A percentile compares a stretch with the other conserved stretches of the same genome.
phyloP scores from a whole-genome alignment of 2,113 vertebrate species.

The Rhinoptilus africanus region DNA sequence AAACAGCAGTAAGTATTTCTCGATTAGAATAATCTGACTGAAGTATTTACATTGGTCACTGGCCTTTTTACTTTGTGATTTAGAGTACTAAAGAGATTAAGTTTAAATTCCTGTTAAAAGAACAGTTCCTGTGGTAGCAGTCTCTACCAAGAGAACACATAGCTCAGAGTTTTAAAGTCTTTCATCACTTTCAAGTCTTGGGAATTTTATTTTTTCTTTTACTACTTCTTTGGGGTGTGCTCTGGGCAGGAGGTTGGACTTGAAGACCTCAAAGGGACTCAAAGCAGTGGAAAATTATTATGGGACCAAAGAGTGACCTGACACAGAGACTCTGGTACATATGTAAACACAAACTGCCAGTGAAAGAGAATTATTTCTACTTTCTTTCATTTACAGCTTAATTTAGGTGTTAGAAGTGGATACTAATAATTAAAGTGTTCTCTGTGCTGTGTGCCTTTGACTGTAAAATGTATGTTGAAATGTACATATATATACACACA shows the following conservation, averaged over 20 bases:
- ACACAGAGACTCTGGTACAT: background rate
- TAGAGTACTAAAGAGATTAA: background rate
- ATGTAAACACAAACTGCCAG: background rate
- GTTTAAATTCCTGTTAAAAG: background rate
- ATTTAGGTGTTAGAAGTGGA: background rate
- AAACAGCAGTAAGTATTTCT: constrained; percentile 11
- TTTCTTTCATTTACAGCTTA: background rate
- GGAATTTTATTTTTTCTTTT: background rate
- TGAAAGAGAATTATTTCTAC: background rate
- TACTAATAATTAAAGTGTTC: background rate
- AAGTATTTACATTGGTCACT: constrained; percentile 13
- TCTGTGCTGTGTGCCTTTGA: background rate
- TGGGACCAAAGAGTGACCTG: background rate
- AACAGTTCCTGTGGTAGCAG: background rate
- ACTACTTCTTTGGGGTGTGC: background rate
- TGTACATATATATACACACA: background rate
- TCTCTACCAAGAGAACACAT: background rate
- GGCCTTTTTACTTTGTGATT: background rate
- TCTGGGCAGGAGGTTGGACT: background rate
- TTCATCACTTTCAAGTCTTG: background rate
- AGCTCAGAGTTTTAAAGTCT: background rate
- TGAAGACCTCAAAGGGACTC: background rate
- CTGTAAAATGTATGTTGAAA: background rate
- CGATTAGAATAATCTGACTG: constrained; percentile 8
- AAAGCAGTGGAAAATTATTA: background rate